Base-by-base conservation (phyloP, 2,797 vertebrate species). In the Bovichtus diacanthus region DNA sequence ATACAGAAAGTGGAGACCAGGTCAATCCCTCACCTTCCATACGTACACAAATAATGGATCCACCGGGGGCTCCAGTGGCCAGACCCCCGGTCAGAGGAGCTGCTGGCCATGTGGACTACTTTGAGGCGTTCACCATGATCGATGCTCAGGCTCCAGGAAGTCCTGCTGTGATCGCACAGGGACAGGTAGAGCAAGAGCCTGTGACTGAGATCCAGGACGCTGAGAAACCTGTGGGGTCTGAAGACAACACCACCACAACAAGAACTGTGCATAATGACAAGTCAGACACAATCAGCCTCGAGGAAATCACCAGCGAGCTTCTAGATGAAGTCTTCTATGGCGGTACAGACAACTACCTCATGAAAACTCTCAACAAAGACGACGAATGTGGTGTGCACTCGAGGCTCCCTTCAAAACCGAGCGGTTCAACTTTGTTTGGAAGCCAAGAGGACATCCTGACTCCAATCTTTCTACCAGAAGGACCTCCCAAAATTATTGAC, bases 251-350 rank as follows among this genome's bases (percentile, higher is more conserved):
- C 49, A 10, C 36, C 16, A 47, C 83, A 72, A 10, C 31, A 21
- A 5, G 10, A 70, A 38, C 82, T 68, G 86, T 87, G 78, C 72
- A 81, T 21, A 47, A 58, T 10, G 75, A 87, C 2, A 66, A 66
- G 6, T 83, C 86, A 60, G 84, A 77, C 67, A 88, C 88, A 23
- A 78, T 93, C 61, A 92, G 84, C 64, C 78, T 94, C 1, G 16
- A 90, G 70, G 95, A 95, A 90, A 82, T 97, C 47, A 81, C 75
- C 47, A 90, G 78, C 2, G 93, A 96, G 74, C 93, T 94, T 70
- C 75, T 98, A 9, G 97, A 98, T 82, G 97, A 98, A 71, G 94
- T 96, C 18, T 98, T 97, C 88, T 97, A 98, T 5, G 95, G 95
- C 5, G 84, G 88, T 1, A 90, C 87, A 4, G 88, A 90, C 0